These are phyloP conservation scores for Plutella xylostella DNA, from an alignment of 2,888 invertebrate genomes.

Conservation along the genomic window DNA sequence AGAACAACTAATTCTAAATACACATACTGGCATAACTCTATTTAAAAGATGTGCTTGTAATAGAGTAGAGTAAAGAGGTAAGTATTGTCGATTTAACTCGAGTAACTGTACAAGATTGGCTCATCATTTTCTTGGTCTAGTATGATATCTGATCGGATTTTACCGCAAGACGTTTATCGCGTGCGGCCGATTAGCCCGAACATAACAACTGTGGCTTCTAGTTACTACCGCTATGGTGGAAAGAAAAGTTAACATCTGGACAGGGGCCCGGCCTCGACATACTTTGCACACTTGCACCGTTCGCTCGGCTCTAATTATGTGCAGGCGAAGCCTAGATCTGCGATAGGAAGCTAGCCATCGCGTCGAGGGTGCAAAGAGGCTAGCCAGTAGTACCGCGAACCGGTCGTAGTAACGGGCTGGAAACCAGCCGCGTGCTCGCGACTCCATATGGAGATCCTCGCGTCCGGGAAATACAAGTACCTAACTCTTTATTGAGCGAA, in stretches of 20 bases:
- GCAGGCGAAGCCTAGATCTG: slow-evolving; percentile 14
- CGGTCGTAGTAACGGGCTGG: not conserved
- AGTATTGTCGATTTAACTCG: not conserved
- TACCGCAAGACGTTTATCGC: slow-evolving; percentile 21
- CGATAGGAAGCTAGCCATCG: not conserved
- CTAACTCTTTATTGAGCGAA: too few species aligned
- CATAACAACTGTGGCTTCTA: too few species aligned
- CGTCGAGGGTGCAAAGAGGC: not conserved
- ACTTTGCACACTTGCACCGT: slow-evolving; percentile 41
- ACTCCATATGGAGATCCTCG: too few species aligned
- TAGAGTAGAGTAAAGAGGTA: not conserved
- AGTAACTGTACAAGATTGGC: not conserved
- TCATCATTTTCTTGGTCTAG: not conserved
- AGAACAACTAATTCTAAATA: not conserved
- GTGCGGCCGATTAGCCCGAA: slow-evolving; percentile 35
- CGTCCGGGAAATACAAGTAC: too few species aligned
- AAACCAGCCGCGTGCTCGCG: too few species aligned
- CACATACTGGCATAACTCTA: not conserved
- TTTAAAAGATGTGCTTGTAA: not conserved
- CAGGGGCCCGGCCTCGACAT: slow-evolving; percentile 43
- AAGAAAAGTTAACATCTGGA: slow-evolving; percentile 23
- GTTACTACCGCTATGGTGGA: slow-evolving; percentile 15
- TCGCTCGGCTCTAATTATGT: slow-evolving; percentile 44
- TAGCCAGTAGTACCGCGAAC: too few species aligned
- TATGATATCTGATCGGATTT: too few species aligned